Base-by-base conservation (phyloP, 2,113 vertebrate species). In the Nothocercus nigrocapillus region DNA sequence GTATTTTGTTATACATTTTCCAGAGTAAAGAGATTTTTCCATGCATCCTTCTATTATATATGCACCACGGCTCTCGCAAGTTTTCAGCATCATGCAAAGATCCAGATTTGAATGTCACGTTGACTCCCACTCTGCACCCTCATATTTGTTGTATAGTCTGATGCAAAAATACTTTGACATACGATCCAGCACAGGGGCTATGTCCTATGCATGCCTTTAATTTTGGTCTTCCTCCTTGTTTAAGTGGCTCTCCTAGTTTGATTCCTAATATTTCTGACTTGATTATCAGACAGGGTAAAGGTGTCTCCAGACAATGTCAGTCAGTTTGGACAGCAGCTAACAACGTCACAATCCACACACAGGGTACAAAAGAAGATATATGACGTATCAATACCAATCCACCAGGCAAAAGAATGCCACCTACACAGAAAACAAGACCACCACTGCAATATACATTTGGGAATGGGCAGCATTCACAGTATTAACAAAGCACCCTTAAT, bases 1-100 rank as follows among this genome's bases (percentile, higher is more conserved):
- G 21, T 40, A 81, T 63, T 90, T 83, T 89, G 49, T 77, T 36
- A 59, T 4, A 30, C 21, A 61, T 77, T 81, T 93, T 58, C 44
- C 77, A 27, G 14, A 59, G 18, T 30, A 92, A 92, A 64, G 14
- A n/a, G 10, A 21, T 42, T 64, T 82, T 82, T 45, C 32, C 30
- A 21, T 69, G 64, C 17, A 66, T 25, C 17, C 40, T 47, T 64
- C 51, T 56, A 44, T 63, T 76, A 76, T 11, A 25, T 19, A 85
- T 64, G 20, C n/a, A 4, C 61, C 44, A 58, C 54, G 11, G 32
- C 67, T 75, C 18, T 68, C 72, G 51, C 3, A 16, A 21, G 56
- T 63, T 76, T 86, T 47, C 44, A 80, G 2, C 16, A 74, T 47
- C 47, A 88, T 44, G 47, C 14, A 69, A 73, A 38, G 16, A 61